Evolutionary conservation across 30 jellyfish, hydroid and myxozoan genomes (phyloP).

Genomic region (Catostylus mosaicus): DNA sequence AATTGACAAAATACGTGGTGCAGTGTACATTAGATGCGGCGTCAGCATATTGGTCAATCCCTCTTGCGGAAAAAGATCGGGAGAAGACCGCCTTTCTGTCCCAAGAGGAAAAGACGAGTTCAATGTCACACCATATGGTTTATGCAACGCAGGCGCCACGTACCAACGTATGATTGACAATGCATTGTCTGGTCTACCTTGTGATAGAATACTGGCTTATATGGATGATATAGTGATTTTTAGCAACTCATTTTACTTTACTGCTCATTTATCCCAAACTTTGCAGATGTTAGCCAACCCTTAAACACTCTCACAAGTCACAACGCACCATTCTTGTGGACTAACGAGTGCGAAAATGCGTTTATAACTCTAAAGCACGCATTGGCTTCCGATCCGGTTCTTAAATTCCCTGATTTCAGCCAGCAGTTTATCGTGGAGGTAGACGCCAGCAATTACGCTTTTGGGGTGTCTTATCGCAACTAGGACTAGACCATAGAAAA

Average conservation of each 20-base stretch:
- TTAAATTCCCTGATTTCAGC: constrained; percentile 26
- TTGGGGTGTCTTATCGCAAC: constrained; percentile 40
- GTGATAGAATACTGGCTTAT: constrained; percentile 25
- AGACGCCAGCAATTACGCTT: neutral
- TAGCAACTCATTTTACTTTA: constrained; percentile 24
- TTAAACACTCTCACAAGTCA: constrained; percentile 38
- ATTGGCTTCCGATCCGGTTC: constrained; percentile 34
- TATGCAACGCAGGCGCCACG: no score
- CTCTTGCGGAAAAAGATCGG: constrained; percentile 22
- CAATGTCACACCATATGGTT: constrained; percentile 45
- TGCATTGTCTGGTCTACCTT: constrained; percentile 27
- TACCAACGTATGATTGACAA: constrained; percentile 17
- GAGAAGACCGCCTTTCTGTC: constrained; percentile 55
- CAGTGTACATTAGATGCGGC: constrained; percentile 49
- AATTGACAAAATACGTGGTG: constrained; percentile 46
- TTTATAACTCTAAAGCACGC: constrained; percentile 5
- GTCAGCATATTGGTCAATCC: constrained; percentile 56
- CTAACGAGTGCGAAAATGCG: constrained; percentile 28
- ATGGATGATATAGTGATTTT: constrained; percentile 49
- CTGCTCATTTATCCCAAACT: constrained; percentile 34
- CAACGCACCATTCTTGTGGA: constrained; percentile 37
- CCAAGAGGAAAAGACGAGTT: constrained; percentile 45
- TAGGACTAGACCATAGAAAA: constrained; percentile 6
- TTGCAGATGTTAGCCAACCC: constrained; percentile 29
- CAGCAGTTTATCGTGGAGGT: no score